Conservation (phyloP, 1,140 invertebrate genomes). For the Tetramorium alpestre region DNA sequence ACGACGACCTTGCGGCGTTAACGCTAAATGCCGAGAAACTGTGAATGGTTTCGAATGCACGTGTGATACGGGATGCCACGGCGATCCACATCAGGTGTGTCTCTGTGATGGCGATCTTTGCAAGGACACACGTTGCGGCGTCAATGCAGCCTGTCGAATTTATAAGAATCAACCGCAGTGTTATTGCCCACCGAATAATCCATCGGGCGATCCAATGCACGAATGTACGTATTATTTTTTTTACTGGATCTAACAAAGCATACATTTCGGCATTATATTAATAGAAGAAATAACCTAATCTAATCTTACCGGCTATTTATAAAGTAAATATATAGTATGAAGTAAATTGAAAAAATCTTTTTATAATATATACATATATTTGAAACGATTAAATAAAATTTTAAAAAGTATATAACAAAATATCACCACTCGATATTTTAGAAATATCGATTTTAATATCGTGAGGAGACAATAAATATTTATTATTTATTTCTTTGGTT, state of each 20-base stretch:
- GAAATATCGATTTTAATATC: background rate
- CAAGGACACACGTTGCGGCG: constrained; percentile 91
- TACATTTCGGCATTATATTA: background rate
- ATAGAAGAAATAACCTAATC: background rate
- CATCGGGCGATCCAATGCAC: constrained; percentile 93
- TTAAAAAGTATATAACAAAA: too few species aligned
- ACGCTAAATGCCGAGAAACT: constrained; percentile 92
- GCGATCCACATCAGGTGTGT: constrained; percentile 93
- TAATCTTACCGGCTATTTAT: background rate
- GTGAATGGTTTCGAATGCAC: constrained; percentile 91
- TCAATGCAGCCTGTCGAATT: constrained; percentile 92
- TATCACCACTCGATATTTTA: background rate
- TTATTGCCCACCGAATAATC: constrained; percentile 93
- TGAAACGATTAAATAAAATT: background rate
- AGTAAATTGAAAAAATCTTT: background rate
- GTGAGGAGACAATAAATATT: background rate
- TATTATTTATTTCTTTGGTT: background rate
- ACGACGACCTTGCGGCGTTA: constrained; percentile 93
- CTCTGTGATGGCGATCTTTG: constrained; percentile 91
- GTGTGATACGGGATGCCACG: constrained; percentile 92
- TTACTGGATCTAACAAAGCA: background rate
- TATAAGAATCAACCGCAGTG: constrained; percentile 90
- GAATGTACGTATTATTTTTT: constrained; percentile 89
- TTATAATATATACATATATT: background rate
- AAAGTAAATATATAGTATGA: background rate